Evolutionary conservation across 2,113 vertebrate genomes (phyloP), one percentile per base, ranked within the genome.

Genomic region (Typhlomys cinereus): DNA sequence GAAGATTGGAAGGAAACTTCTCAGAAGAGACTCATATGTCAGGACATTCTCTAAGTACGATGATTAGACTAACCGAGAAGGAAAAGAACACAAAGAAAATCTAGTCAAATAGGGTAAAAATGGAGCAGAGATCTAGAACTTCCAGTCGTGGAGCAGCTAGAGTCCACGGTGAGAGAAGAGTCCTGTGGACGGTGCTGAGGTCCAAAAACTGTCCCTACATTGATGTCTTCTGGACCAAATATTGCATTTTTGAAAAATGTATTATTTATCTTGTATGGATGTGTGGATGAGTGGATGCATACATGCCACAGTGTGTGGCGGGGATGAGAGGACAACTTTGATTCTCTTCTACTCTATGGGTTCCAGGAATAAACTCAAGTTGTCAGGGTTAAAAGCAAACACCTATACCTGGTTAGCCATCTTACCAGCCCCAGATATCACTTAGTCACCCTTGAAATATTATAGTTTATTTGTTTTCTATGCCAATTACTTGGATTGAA

Each of bases 191-290:
- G 20, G 29, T n/a, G 31, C 20, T 67, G 52, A 17, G 25, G 4
- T 29, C 7, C 1, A 23, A 81, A n/a, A 67, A 25, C 27, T 81
- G 31, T 71, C 20, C 34, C 41, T 66, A 31, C 81, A 67, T 23
- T 4, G 0, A 18, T 57, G 52, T 12, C 7, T 73, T 66, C 50
- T 41, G 59, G 48, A 21, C 4, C 15, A 67, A 66, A 61, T 36
- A 64, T 61, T 81, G 18, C 36, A 67, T 36, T 82, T 91, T 83
- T 76, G 23, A 31, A 88, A 88, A n/a, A 89, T 79, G n/a, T n/a
- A 23, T 41, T n/a, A 59, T 44, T 11, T 85, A n/a, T n/a, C n/a
- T n/a, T n/a, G n/a, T n/a, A n/a, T n/a, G n/a, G n/a, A n/a, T n/a
- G n/a, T n/a, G n/a, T n/a, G n/a, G n/a, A n/a, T n/a, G n/a, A n/a